These are phyloP conservation scores for Eupithecia vulgata DNA, from an alignment of 2,888 invertebrate genomes.

Conservation along the genomic window DNA sequence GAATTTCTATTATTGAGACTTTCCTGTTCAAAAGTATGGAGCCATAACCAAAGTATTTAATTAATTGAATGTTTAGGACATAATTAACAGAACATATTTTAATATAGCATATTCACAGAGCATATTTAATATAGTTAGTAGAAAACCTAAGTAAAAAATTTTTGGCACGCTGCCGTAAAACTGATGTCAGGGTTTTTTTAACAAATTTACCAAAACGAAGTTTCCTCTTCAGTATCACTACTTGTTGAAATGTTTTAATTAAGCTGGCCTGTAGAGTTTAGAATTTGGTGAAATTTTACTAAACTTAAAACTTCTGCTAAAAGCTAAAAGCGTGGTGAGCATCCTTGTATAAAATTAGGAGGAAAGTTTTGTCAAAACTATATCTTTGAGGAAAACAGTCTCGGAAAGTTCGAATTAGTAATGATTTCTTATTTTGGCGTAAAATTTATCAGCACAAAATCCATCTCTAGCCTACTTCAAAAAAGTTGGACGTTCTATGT, in stretches of 20 bases:
- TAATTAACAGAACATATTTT: not conserved
- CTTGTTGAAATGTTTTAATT: conserved; percentile 21
- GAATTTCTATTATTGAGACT: not conserved
- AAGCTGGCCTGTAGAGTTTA: conserved; percentile 9
- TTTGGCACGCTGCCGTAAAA: conserved; percentile 30
- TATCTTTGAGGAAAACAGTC: not conserved
- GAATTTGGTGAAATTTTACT: conserved; percentile 13
- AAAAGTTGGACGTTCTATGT: too few species aligned
- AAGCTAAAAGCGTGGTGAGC: not conserved
- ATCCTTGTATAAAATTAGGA: conserved; percentile 4
- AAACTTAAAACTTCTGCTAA: too few species aligned
- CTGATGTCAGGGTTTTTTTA: conserved; percentile 18
- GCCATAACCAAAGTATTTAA: not conserved
- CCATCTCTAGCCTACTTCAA: too few species aligned
- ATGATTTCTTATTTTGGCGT: not conserved
- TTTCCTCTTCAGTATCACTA: conserved; percentile 19
- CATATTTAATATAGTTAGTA: not conserved
- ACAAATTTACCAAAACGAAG: conserved; percentile 22
- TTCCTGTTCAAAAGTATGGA: not conserved
- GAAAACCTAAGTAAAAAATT: not conserved
- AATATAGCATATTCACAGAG: not conserved
- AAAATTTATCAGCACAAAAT: too few species aligned
- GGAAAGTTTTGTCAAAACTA: conserved; percentile 2
- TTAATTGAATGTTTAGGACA: not conserved
- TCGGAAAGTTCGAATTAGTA: not conserved